These are phyloP conservation scores for Tachina fera DNA, from an alignment of 2,888 invertebrate genomes.

Conservation along the genomic window DNA sequence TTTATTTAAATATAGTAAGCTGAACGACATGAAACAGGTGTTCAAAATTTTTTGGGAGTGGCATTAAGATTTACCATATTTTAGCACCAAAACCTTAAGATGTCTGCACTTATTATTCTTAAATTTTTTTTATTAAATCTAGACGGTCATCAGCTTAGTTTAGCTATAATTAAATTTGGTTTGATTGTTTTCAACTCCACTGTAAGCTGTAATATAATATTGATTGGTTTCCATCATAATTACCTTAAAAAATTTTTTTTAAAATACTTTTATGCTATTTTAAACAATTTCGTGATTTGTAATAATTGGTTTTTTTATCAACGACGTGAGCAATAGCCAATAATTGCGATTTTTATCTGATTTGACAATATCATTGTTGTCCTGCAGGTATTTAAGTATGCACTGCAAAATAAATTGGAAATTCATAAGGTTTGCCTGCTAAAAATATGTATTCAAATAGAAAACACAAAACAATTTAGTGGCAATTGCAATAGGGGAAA, in stretches of 20 bases:
- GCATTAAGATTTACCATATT: no score
- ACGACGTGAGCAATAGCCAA: constrained; percentile 32
- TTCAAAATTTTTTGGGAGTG: no score
- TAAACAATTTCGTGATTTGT: constrained; percentile 28
- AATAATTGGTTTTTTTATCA: constrained; percentile 15
- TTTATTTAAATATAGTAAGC: no score
- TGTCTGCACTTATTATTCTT: no score
- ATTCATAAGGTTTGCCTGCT: constrained; percentile 16
- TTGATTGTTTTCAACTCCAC: no score
- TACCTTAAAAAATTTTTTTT: background rate
- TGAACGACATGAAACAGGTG: no score
- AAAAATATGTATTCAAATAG: background rate
- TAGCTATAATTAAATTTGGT: no score
- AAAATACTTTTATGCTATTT: background rate
- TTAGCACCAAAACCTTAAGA: no score
- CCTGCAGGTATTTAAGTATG: background rate
- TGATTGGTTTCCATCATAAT: no score
- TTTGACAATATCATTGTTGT: constrained; percentile 35
- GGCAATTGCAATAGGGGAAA: background rate
- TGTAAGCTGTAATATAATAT: no score
- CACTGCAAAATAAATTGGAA: background rate
- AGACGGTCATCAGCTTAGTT: no score
- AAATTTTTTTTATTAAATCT: no score
- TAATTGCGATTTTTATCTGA: constrained; percentile 39
- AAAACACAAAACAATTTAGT: background rate